A percentile compares a stretch with the other conserved stretches of the same genome.
phyloP scores from a whole-genome alignment of 2,113 vertebrate species.

The Condylura cristata region DNA sequence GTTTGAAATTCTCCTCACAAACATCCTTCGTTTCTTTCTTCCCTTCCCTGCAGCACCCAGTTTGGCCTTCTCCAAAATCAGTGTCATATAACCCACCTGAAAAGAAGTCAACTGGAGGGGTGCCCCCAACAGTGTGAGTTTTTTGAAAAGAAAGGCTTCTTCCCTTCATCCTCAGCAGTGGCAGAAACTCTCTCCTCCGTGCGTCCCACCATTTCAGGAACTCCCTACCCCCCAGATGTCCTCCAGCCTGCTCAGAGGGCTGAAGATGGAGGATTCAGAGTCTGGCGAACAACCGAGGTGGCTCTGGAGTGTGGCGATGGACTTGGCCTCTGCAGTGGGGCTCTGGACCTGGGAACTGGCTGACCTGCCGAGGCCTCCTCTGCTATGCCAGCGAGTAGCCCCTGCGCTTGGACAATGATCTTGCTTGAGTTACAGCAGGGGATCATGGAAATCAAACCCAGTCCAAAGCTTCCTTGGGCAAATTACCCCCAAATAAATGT shows the following conservation, averaged over 20 bases:
- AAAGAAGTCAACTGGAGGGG: neutral
- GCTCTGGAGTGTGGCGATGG: neutral
- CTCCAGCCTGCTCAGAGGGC: neutral
- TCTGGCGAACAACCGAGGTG: neutral
- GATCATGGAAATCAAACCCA: neutral
- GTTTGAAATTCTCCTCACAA: neutral
- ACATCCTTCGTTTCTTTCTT: neutral
- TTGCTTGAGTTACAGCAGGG: neutral
- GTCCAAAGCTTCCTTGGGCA: neutral
- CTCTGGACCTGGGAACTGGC: neutral
- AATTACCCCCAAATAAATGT: slow-evolving; percentile 56
- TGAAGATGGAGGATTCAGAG: neutral
- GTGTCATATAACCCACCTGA: neutral
- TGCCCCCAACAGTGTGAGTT: neutral
- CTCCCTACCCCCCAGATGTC: neutral
- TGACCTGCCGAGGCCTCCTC: accelerated
- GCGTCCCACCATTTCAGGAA: neutral
- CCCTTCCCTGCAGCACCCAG: slow-evolving; percentile 28
- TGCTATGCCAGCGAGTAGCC: neutral
- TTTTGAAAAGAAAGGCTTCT: slow-evolving; percentile 34
- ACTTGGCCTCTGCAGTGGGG: neutral
- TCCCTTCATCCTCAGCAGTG: neutral
- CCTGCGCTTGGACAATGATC: neutral
- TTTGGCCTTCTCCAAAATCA: slow-evolving; percentile 45
- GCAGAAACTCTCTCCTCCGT: neutral